These are phyloP conservation scores for Hirtodrosophila trivittata DNA, from an alignment of 2,888 invertebrate genomes.

Conservation along the genomic window DNA sequence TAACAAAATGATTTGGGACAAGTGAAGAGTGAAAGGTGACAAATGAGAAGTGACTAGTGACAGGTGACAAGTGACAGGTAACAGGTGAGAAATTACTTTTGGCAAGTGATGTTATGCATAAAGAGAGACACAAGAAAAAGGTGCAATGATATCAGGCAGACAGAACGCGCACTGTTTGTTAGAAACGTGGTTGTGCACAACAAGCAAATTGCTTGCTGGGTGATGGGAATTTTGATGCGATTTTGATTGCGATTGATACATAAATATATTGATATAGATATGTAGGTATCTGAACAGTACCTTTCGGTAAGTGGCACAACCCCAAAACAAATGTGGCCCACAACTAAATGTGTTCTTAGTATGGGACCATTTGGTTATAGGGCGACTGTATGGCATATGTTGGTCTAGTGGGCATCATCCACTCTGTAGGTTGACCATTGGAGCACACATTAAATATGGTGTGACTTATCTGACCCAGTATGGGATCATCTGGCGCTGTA, in stretches of 20 bases:
- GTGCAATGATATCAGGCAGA: slow-evolving; percentile 33
- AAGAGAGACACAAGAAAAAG: slow-evolving; percentile 6
- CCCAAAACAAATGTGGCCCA: slow-evolving; percentile 11
- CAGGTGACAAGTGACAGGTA: not conserved
- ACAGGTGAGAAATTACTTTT: not conserved
- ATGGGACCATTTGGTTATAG: slow-evolving; percentile 43
- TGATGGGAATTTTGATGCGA: slow-evolving; percentile 28
- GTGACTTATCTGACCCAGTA: slow-evolving; percentile 50
- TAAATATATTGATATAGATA: slow-evolving; percentile 33
- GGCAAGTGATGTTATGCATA: slow-evolving; percentile 2
- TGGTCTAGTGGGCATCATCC: slow-evolving; percentile 36
- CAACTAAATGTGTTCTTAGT: slow-evolving; percentile 26
- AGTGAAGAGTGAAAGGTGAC: slow-evolving; percentile 18
- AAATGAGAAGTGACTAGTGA: not conserved
- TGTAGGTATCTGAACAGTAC: slow-evolving; percentile 45
- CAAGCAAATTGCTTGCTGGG: slow-evolving; percentile 21
- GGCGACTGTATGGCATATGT: slow-evolving; percentile 48
- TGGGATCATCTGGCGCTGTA: slow-evolving; percentile 54
- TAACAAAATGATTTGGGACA: slow-evolving; percentile 26
- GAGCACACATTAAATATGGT: slow-evolving; percentile 33
- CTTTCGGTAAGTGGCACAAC: slow-evolving; percentile 56
- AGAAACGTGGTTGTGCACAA: slow-evolving; percentile 2
- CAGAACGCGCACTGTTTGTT: slow-evolving; percentile 8
- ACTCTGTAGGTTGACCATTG: slow-evolving; percentile 24
- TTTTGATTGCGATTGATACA: slow-evolving; percentile 35